phyloP scores from a whole-genome alignment of 2,888 invertebrate species.

The Copidosoma aretas region DNA sequence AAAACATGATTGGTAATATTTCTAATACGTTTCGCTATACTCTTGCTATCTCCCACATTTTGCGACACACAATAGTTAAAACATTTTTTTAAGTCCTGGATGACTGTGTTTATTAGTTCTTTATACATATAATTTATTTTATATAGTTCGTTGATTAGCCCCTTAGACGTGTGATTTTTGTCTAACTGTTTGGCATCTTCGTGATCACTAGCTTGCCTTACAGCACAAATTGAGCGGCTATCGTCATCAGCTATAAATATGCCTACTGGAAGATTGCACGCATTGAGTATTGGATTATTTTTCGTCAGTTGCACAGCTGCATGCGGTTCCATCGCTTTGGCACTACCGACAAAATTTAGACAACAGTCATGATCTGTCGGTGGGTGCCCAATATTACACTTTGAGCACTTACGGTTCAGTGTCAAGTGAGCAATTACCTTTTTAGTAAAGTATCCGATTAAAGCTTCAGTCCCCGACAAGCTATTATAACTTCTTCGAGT shows the following conservation, averaged over 20 bases:
- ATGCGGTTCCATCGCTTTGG: conserved; percentile 17
- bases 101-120: conserved; percentile 35
- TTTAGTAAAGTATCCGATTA: conserved; percentile 13
- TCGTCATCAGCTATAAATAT: conserved; percentile 45
- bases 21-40: conserved; percentile 36
- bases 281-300: conserved; percentile 28
- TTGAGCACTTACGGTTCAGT: conserved; percentile 18
- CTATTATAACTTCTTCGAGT: conserved; percentile 13
- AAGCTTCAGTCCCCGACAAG: conserved; percentile 5
- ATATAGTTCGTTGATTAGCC: conserved; percentile 40
- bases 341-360: too few relatives aligned
- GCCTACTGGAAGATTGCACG: conserved; percentile 38
- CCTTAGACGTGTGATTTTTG: conserved; percentile 44
- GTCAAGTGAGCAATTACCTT: conserved; percentile 11
- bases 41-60: conserved; percentile 30
- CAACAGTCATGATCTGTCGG: too few relatives aligned
- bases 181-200: conserved; percentile 43
- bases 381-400: too few relatives aligned
- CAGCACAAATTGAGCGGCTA: conserved; percentile 42
- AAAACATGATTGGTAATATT: conserved; percentile 40
- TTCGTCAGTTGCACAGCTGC: conserved; percentile 2
- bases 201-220: conserved; percentile 35
- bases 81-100: conserved; percentile 33
- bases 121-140: conserved; percentile 37
- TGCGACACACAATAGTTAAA: conserved; percentile 41